Evolutionary conservation across 1,140 invertebrate species (phyloP).

Genomic region (Cylas formicarius): DNA sequence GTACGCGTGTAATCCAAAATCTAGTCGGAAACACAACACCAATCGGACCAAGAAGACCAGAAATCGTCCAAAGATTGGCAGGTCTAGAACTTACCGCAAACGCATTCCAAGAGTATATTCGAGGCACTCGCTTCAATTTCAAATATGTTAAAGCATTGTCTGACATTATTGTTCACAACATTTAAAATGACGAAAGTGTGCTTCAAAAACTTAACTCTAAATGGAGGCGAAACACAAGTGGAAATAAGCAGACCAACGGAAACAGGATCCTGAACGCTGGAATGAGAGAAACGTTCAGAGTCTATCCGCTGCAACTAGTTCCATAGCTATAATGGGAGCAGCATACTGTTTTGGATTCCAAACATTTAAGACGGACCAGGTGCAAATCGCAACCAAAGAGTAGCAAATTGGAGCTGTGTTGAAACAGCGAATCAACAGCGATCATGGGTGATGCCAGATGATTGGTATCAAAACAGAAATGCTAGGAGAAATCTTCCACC

Average conservation of each 20-base stretch:
- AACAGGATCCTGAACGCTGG: slow-evolving; percentile 14
- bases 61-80: slow-evolving; percentile 20
- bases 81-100: slow-evolving; percentile 17
- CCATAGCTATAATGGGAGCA: slow-evolving; percentile 18
- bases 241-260: slow-evolving; percentile 19
- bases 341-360: slow-evolving; percentile 18
- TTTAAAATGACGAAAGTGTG: slow-evolving; percentile 23
- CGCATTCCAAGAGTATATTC: slow-evolving; percentile 18
- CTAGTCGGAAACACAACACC: slow-evolving; percentile 16
- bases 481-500: slow-evolving; percentile 17
- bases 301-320: slow-evolving; percentile 18
- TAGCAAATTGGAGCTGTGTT: slow-evolving; percentile 22
- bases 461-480: slow-evolving; percentile 23
- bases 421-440: too few relatives aligned
- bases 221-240: slow-evolving; percentile 24
- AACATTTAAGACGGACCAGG: slow-evolving; percentile 11
- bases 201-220: slow-evolving; percentile 16
- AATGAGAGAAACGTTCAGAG: slow-evolving; percentile 11
- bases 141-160: slow-evolving; percentile 19
- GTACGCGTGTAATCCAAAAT: slow-evolving; percentile 15
- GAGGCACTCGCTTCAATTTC: slow-evolving; percentile 25
- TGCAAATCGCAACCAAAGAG: slow-evolving; percentile 3
- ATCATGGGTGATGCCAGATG: slow-evolving; percentile 21
- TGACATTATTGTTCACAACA: slow-evolving; percentile 18
- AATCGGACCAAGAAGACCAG: slow-evolving; percentile 25